phyloP scores from a whole-genome alignment of 2,797 vertebrate genomes.

The Hippocampus kuda region DNA sequence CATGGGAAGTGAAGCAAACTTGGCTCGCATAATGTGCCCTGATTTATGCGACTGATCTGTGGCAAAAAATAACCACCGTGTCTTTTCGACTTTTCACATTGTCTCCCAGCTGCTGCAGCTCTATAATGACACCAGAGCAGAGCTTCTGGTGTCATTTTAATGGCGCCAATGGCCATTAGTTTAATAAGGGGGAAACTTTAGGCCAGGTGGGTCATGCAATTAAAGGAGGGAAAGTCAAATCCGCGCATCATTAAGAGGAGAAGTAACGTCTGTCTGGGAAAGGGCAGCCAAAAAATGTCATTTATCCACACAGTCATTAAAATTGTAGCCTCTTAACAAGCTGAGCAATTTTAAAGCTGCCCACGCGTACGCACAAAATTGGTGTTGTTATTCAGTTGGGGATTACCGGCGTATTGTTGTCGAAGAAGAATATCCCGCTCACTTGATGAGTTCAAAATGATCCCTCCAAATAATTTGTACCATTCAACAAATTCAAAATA shows the following conservation, averaged over 20 bases:
- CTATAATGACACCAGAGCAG: slow-evolving; percentile 40
- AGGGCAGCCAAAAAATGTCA: slow-evolving; percentile 38
- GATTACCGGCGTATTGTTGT: slow-evolving; percentile 46
- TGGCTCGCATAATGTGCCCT: not conserved
- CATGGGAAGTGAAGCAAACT: not conserved
- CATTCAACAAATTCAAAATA: not conserved
- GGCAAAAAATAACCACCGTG: slow-evolving; percentile 10
- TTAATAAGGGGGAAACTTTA: slow-evolving; percentile 41
- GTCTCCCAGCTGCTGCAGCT: slow-evolving; percentile 29
- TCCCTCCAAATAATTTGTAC: not conserved
- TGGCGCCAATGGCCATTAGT: slow-evolving; percentile 53
- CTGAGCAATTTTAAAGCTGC: slow-evolving; percentile 47
- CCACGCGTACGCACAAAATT: slow-evolving; percentile 43
- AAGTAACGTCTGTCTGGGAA: slow-evolving; percentile 19
- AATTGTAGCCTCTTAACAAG: slow-evolving; percentile 40
- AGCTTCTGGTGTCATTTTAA: slow-evolving; percentile 37
- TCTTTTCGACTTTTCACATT: slow-evolving; percentile 30
- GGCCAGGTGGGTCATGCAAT: slow-evolving; percentile 52
- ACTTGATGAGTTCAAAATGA: not conserved
- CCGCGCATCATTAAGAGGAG: slow-evolving; percentile 32
- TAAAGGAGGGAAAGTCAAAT: slow-evolving; percentile 55
- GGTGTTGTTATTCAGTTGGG: slow-evolving; percentile 36
- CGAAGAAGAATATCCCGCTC: slow-evolving; percentile 7
- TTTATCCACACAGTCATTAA: slow-evolving; percentile 48
- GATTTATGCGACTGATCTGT: slow-evolving; percentile 1